Percentiles rank a stretch among this genome's conserved stretches.
These are phyloP conservation scores for Silurus meridionalis DNA, from an alignment of 2,113 vertebrate species.

Conservation along the genomic window DNA sequence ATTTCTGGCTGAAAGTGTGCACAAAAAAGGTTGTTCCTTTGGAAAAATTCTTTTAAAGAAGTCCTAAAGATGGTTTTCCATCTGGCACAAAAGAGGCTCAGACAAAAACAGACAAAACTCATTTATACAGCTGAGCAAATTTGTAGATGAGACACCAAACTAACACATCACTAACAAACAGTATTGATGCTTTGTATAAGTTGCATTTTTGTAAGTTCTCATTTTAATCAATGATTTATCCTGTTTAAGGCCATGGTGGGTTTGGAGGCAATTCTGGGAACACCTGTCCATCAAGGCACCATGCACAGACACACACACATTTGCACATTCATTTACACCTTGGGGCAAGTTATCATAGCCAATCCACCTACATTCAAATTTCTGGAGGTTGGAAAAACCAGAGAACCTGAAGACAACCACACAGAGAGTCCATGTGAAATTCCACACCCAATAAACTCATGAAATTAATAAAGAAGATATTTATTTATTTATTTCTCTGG, in stretches of 20 bases:
- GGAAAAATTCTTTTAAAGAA: constrained; percentile 79
- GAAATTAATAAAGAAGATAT: neutral
- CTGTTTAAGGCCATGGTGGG: neutral
- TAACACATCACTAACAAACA: neutral
- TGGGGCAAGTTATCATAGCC: neutral
- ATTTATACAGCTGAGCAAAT: constrained; percentile 1
- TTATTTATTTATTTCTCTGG: neutral
- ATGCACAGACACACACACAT: neutral
- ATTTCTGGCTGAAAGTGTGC: neutral
- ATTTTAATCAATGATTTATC: neutral
- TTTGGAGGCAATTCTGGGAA: neutral
- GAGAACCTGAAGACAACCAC: neutral
- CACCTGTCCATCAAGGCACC: neutral
- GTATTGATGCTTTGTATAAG: neutral
- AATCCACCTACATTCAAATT: neutral
- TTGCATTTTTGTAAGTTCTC: neutral
- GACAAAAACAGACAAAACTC: neutral
- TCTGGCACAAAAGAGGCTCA: neutral
- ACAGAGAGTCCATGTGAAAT: neutral
- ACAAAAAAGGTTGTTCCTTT: constrained; percentile 69
- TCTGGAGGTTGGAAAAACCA: neutral
- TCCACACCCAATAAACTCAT: neutral
- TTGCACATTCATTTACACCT: neutral
- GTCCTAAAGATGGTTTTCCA: neutral
- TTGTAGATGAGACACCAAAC: neutral